phyloP scores from a whole-genome alignment of 2,797 vertebrate genomes.

The Coluber constrictor region DNA sequence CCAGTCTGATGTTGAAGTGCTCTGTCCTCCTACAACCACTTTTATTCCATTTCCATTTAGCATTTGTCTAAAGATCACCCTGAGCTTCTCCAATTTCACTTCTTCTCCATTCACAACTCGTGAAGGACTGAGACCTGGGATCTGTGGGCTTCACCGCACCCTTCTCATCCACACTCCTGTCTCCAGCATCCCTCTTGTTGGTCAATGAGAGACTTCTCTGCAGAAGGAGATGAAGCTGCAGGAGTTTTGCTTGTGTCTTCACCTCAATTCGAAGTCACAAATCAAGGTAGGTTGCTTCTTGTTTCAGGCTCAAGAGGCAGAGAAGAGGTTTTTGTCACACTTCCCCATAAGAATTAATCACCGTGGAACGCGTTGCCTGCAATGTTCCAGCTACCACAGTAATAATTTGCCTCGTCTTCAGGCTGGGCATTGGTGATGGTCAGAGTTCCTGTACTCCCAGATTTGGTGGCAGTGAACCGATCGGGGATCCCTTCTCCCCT shows the following conservation, averaged over 20 bases:
- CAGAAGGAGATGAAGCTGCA: background rate
- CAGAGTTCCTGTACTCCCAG: background rate
- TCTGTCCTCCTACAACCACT: no score
- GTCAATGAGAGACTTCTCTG: background rate
- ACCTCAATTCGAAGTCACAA: background rate
- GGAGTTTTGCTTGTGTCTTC: background rate
- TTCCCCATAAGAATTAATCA: background rate
- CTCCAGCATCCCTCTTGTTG: background rate
- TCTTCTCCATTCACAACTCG: no score
- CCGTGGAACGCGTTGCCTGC: fast-evolving
- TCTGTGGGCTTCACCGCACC: background rate
- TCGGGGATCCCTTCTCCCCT: background rate
- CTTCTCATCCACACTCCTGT: background rate
- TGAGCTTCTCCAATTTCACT: background rate
- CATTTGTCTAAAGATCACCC: fast-evolving
- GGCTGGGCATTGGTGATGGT: background rate
- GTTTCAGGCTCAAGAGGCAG: background rate
- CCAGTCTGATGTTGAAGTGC: no score
- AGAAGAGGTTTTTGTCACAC: background rate
- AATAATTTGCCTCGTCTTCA: background rate
- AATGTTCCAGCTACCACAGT: fast-evolving
- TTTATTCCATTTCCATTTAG: background rate
- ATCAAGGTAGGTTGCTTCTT: fast-evolving
- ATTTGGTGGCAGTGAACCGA: background rate
- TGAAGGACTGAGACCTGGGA: background rate